Evolutionary conservation across 2,113 vertebrate species (phyloP).

Genomic region (Mastomys coucha): DNA sequence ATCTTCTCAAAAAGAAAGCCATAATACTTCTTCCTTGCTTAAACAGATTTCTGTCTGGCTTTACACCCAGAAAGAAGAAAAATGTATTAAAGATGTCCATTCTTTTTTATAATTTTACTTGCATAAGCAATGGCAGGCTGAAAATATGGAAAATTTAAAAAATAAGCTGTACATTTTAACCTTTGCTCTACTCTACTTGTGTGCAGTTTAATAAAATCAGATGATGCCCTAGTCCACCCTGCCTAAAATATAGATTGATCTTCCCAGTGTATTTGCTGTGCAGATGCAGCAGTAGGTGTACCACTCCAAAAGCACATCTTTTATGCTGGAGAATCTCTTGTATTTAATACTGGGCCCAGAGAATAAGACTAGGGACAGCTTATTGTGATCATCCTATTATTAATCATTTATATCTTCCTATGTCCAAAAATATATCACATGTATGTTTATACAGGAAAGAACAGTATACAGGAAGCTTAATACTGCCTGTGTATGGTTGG

Average conservation of each 20-base stretch:
- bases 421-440: not conserved
- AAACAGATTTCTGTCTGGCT: no score
- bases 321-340: not conserved
- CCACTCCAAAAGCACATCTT: no score
- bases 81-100: not conserved
- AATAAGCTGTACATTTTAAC: not conserved
- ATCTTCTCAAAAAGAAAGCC: not conserved
- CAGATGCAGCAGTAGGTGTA: not conserved
- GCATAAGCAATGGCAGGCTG: not conserved
- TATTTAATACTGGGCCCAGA: not conserved
- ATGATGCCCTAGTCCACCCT: no score
- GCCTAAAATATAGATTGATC: no score
- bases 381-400: not conserved
- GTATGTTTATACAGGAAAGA: no score
- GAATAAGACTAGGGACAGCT: not conserved
- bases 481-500: not conserved
- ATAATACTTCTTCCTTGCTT: not conserved
- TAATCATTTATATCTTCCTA: not conserved
- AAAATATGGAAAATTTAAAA: not conserved
- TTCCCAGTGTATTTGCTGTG: no score
- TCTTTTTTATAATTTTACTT: not conserved
- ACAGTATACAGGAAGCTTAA: not conserved
- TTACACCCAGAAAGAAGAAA: not conserved
- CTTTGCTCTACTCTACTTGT: fast-evolving
- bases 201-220: not conserved